These are phyloP conservation scores for Amorpha juglandis DNA, from an alignment of 2,888 invertebrate genomes.

Conservation along the genomic window DNA sequence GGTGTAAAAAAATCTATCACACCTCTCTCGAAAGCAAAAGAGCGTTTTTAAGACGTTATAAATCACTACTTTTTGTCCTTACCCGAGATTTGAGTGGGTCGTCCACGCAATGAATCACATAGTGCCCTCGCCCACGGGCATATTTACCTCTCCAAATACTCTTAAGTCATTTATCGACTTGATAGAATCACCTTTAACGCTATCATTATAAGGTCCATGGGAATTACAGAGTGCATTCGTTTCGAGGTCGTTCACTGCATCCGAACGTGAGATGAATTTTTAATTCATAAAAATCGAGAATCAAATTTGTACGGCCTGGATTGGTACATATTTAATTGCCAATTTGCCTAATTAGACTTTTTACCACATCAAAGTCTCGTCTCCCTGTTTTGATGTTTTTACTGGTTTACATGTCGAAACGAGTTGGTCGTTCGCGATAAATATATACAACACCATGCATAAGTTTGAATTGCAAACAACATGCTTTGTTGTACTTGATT, in stretches of 20 bases:
- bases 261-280: conserved; percentile 51
- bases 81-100: conserved; percentile 37
- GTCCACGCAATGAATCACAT: conserved; percentile 72
- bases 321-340: conserved; percentile 14
- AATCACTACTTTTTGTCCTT: conserved; percentile 26
- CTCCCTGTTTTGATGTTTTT: neutral
- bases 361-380: conserved; percentile 1
- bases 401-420: no score
- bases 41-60: conserved; percentile 24
- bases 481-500: no score
- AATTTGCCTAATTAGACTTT: conserved; percentile 10
- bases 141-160: conserved; percentile 67
- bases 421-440: no score
- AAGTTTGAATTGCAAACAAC: no score
- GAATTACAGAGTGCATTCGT: conserved; percentile 38
- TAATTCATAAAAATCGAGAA: conserved; percentile 39
- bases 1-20: conserved; percentile 14
- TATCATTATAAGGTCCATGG: conserved; percentile 47
- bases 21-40: conserved; percentile 18
- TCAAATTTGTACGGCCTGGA: conserved; percentile 37
- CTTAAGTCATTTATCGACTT: conserved; percentile 51
- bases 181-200: conserved; percentile 51
- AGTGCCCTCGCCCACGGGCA: conserved; percentile 71
- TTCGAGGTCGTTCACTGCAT: conserved; percentile 66
- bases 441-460: no score